phyloP scores from a whole-genome alignment of 1,140 invertebrate species.

The Heliconius hermathena region DNA sequence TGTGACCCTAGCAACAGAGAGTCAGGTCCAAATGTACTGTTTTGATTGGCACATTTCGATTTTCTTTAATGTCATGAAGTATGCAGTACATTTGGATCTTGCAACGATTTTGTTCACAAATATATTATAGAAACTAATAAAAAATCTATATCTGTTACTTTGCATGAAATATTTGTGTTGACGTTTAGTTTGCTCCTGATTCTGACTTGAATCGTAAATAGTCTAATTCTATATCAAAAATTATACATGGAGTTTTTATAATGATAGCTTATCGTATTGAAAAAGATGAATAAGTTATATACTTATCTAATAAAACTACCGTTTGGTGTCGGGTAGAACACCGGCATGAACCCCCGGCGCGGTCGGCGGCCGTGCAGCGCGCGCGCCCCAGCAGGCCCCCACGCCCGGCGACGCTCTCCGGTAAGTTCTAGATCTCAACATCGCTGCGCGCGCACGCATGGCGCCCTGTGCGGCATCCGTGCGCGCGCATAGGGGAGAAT shows the following conservation, averaged over 20 bases:
- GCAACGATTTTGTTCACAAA: neutral
- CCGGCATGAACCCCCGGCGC: conserved; percentile 48
- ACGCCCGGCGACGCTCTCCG: conserved; percentile 45
- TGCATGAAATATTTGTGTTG: conserved; percentile 27
- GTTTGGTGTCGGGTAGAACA: conserved; percentile 64
- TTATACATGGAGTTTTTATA: conserved; percentile 3
- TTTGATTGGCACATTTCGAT: neutral
- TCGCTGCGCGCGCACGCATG: conserved; percentile 76
- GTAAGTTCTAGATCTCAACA: conserved; percentile 83
- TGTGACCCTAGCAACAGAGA: conserved; percentile 11
- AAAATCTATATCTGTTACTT: conserved; percentile 3
- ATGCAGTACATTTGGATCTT: conserved; percentile 9
- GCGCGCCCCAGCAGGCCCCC: conserved; percentile 38
- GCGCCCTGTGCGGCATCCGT: conserved; percentile 52
- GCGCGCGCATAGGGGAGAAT: conserved; percentile 81
- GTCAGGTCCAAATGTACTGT: conserved; percentile 16
- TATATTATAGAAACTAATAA: conserved; percentile 8
- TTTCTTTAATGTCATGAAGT: neutral
- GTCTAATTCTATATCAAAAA: neutral
- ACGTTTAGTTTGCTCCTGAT: conserved; percentile 19
- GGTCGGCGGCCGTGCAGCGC: conserved; percentile 38
- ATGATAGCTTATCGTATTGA: neutral
- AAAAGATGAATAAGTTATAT: conserved; percentile 18
- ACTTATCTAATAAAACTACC: conserved; percentile 30
- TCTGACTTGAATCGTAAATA: neutral